Base-by-base conservation (phyloP, 1,140 invertebrate genomes). In the Brachionus paranguensis region DNA sequence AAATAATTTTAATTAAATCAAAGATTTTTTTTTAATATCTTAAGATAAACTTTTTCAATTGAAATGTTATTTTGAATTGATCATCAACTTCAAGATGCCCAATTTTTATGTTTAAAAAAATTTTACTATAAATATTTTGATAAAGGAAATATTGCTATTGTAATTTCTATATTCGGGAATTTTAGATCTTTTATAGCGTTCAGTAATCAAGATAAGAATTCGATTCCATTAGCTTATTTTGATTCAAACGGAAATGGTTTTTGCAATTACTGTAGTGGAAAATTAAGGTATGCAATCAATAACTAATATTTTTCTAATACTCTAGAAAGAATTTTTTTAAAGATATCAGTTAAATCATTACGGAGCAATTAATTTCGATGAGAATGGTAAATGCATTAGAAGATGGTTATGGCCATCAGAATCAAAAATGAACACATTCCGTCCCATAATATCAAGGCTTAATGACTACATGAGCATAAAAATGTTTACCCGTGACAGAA, bases 391-490 rank as follows among this genome's bases (percentile, higher is more conserved):
- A 2, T 50, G 43, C 20, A 8, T 76, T 24, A 5, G 27, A 76
- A 76, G 47, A 76, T 76, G 72, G 72, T 14, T 76, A 27, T 76
- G 72, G 72, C 72, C 72, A 50, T n/a, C 45, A 6, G 72, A 76
- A 7, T 41, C 68, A 17, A 72, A 43, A 76, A 50, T 27, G 10
- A 76, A 76, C 7, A 50, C 20, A 4, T 76, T 76, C 50, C 72
- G 20, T 20, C 72, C 72, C 2, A 53, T 76, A 3, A 50, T 50
- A 20, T 76, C 47, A 27, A 47, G 43, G 27, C 45, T 76, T 50
- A 76, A 76, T 20, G 45, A 76, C 11, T 76, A 7, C 27, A 76
- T 76, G 20, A 76, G 72, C 43, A 50, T 76, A 0, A 76, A 76
- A 76, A 76, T 76, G 17, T 27, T 76, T 14, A 76, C 10, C 27